These are phyloP conservation scores for Hyaena hyaena DNA, from an alignment of 2,113 vertebrate species.

Conservation along the genomic window DNA sequence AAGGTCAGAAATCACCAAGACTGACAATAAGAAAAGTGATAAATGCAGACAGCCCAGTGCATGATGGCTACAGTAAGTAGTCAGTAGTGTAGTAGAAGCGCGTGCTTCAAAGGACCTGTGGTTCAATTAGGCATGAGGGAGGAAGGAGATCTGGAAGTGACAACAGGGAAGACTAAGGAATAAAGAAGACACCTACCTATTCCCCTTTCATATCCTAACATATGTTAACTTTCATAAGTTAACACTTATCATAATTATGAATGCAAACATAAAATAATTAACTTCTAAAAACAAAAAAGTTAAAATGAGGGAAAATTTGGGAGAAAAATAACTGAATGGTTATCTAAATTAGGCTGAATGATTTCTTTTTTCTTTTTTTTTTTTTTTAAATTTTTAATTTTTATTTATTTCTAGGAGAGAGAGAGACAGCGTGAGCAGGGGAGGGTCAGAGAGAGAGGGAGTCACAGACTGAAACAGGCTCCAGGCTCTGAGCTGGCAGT, in stretches of 20 bases:
- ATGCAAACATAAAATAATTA: neutral
- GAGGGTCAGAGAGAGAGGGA: no score
- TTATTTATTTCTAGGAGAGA: no score
- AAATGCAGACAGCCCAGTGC: neutral
- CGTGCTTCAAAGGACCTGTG: neutral
- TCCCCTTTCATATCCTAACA: neutral
- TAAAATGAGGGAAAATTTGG: neutral
- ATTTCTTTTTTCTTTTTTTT: neutral
- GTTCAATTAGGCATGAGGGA: neutral
- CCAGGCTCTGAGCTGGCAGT: no score
- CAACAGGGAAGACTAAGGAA: neutral
- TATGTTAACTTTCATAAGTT: neutral
- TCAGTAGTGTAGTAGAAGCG: no score
- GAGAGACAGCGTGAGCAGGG: no score
- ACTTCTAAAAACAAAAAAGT: constrained; percentile 10
- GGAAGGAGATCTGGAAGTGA: neutral
- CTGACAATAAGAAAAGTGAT: neutral
- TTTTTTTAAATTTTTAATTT: no score
- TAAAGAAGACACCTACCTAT: neutral
- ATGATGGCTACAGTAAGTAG: neutral
- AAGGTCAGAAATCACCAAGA: neutral
- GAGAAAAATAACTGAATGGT: neutral
- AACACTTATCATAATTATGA: neutral
- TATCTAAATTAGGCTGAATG: neutral
- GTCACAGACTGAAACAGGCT: no score